phyloP scores from a whole-genome alignment of 2,113 vertebrate genomes.

The Sander vitreus region DNA sequence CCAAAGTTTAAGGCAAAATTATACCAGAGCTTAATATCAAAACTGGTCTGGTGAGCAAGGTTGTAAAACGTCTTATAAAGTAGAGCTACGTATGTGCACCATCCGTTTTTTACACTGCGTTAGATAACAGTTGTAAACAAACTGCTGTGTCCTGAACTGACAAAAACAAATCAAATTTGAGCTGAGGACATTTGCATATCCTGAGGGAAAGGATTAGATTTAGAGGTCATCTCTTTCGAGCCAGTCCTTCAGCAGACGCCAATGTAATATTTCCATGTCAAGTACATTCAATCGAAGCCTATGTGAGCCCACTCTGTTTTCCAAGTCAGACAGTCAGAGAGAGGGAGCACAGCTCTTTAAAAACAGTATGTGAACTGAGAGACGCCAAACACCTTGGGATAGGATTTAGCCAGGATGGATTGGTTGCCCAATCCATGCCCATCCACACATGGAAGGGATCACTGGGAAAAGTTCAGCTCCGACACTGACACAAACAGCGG shows the following conservation, averaged over 20 bases:
- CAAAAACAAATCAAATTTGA: conserved; percentile 84
- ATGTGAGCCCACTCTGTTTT: conserved; percentile 61
- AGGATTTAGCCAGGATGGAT: conserved; percentile 83
- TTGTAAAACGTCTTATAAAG: conserved; percentile 32
- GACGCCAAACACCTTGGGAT: conserved; percentile 82
- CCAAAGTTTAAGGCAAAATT: conserved; percentile 9
- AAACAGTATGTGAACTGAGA: conserved; percentile 61
- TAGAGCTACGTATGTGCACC: conserved; percentile 8
- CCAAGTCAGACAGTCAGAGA: conserved; percentile 59
- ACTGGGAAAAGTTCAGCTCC: conserved; percentile 81
- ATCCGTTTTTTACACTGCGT: conserved; percentile 21
- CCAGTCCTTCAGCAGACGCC: conserved; percentile 70
- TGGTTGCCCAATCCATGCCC: conserved; percentile 65
- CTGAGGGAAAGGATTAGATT: conserved; percentile 84
- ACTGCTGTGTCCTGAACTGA: conserved; percentile 75
- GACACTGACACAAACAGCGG: conserved; percentile 79
- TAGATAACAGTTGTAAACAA: conserved; percentile 67
- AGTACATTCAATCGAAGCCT: conserved; percentile 74
- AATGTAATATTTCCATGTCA: conserved; percentile 76
- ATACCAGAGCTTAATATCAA: background rate
- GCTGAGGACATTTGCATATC: conserved; percentile 81
- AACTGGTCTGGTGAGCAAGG: conserved; percentile 21
- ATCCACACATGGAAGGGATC: conserved; percentile 75
- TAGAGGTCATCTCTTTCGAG: conserved; percentile 82
- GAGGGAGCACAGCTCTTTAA: conserved; percentile 56